Conservation (phyloP, 2,797 vertebrate genomes). For the Dendrocincla fuliginosa region DNA sequence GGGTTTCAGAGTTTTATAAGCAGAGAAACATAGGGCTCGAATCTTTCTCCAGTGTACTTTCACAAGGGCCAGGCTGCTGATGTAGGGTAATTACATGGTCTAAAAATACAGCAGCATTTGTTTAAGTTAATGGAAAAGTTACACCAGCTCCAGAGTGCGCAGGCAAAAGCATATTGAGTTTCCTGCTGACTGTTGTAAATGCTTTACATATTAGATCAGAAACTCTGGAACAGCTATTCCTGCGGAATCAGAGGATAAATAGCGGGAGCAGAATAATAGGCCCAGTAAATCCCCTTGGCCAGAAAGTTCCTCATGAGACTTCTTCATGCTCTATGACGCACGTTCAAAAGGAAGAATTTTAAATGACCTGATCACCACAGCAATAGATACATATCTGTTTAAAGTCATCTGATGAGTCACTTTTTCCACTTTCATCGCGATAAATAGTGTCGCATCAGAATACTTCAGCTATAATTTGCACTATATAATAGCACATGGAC, state of each 20-base stretch:
- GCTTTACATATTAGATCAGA: conserved; percentile 72
- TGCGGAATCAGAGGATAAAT: conserved; percentile 49
- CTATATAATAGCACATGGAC: background rate
- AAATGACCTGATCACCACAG: background rate
- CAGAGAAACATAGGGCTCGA: conserved; percentile 59
- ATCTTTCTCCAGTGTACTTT: conserved; percentile 65
- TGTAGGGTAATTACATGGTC: conserved; percentile 74
- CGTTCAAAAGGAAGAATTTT: conserved; percentile 43
- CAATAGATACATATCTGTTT: background rate
- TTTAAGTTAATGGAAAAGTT: conserved; percentile 78
- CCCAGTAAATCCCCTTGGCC: conserved; percentile 51
- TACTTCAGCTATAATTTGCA: background rate
- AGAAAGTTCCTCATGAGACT: conserved; percentile 53
- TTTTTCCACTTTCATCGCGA: conserved; percentile 25
- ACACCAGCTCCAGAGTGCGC: conserved; percentile 59
- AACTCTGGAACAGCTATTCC: conserved; percentile 60
- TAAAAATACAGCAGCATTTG: conserved; percentile 85
- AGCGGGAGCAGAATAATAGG: conserved; percentile 56
- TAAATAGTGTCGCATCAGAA: background rate
- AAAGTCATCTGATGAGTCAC: conserved; percentile 34
- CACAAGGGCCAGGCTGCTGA: conserved; percentile 72
- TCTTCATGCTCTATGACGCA: conserved; percentile 41
- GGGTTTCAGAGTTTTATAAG: conserved; percentile 74
- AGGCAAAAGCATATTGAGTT: conserved; percentile 74
- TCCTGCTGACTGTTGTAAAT: conserved; percentile 79